These are phyloP conservation scores for Silurus lanzhouensis DNA, from an alignment of 2,797 vertebrate species.

Conservation along the genomic window DNA sequence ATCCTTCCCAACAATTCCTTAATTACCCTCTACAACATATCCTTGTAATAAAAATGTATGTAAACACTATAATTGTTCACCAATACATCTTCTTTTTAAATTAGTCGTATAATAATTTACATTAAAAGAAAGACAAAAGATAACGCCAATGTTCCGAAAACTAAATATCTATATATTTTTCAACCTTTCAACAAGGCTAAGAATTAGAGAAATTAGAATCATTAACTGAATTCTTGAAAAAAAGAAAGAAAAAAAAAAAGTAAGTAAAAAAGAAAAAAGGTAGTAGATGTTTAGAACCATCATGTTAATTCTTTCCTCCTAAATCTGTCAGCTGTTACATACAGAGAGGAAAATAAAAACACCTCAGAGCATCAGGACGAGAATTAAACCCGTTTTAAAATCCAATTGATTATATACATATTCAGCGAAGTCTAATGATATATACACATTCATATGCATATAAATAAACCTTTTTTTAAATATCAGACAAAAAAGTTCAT, in stretches of 20 bases:
- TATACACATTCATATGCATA: too few relatives aligned
- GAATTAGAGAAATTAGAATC: too few relatives aligned
- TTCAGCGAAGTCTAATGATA: too few relatives aligned
- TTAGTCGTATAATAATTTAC: neutral
- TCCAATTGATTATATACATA: neutral
- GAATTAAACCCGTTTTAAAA: constrained; percentile 23
- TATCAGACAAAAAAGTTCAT: neutral
- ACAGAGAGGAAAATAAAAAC: neutral
- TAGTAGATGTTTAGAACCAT: neutral
- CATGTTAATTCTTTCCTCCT: neutral
- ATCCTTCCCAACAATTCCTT: neutral
- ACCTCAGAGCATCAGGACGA: neutral
- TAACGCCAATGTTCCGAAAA: neutral
- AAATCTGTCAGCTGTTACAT: neutral
- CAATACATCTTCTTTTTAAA: neutral
- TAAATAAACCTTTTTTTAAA: neutral
- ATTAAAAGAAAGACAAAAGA: neutral
- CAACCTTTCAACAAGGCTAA: neutral
- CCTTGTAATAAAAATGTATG: neutral
- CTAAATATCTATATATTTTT: neutral
- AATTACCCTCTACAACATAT: neutral
- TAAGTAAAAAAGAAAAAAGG: neutral
- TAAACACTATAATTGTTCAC: neutral
- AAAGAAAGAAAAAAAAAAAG: neutral
- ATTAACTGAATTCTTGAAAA: too few relatives aligned